Base-by-base conservation (phyloP, 2,797 vertebrate genomes). In the Holocentrus rufus region DNA sequence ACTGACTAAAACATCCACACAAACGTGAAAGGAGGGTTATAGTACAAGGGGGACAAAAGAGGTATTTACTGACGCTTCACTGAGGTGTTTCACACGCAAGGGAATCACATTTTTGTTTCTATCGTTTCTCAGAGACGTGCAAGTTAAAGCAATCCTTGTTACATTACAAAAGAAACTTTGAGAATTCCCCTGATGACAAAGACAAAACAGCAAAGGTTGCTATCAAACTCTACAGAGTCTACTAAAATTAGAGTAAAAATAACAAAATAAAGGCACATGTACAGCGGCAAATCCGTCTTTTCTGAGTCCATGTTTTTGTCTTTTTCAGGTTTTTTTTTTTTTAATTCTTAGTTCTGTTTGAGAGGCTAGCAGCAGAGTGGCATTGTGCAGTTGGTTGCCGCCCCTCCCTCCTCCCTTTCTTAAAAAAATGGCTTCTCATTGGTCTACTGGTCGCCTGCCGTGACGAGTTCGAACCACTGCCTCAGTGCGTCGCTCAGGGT, bases 381-480 rank as follows among this genome's bases (percentile, higher is more conserved):
- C 34, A 4, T 80, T 84, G 82, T 88, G 76, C 84, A 65, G 80
- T 82, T 78, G 69, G 44, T 50, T 62, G 77, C 77, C 36, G 79
- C 77, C 72, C 59, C 72, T 53, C 47, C 17, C 76, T 30, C 65
- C 30, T 52, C 58, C 50, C 56, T 52, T 25, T 56, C 30, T 54
- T 52, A 20, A 34, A 69, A 55, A 56, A 30, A 69, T 68, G 64
- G 70, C 74, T 70, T 79, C 77, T 82, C 61, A 30, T 58, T 56
- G 61, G 20, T 68, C 73, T 90, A 92, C 58, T 92, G 85, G 79
- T 98, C 95, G 0, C 94, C 94, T 44, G 95, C 94, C 0, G 97
- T 95, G 80, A 99, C 96, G 2, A 99, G 94, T 78, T 99, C 98
- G 73, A 99, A 99, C 98, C 98, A 99, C 89, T 99, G 98, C 46